Base-by-base conservation (phyloP, 2,888 invertebrate species). In the Limnephilus auricula region DNA sequence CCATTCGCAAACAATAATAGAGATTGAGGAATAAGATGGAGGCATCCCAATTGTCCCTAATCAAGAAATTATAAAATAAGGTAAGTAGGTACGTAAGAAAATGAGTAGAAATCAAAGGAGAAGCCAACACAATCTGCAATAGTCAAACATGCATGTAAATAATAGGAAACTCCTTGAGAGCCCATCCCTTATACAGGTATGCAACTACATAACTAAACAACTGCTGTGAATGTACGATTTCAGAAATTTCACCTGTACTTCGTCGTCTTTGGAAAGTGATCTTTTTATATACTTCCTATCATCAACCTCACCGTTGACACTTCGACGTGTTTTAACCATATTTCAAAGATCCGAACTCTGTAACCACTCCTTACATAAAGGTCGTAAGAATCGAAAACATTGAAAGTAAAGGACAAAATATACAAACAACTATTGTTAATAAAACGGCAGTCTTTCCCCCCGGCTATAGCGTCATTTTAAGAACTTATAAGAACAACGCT, bases 251-350 rank as follows among this genome's bases (percentile, higher is more conserved):
- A 96, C 95, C 96, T 96, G 96, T 94, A 95, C 96, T 93, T 95
- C 95, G 93, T 95, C 95, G 93, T 95, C 95, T 94, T 95, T 95
- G 94, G 95, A 95, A 94, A 94, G 95, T 94, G 95, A 95, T 95
- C 95, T 95, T 94, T 95, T 94, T 94, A 95, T 94, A 94, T 95
- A 95, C 95, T 95, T 95, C 94, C 95, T 94, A 79, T 96, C 96
- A 93, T 95, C 95, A 94, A 95, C 95, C 94, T 96, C 96, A 94
- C 95, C 96, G 94, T 95, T 95, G 94, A 95, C 96, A 90, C 96
- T 96, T 94, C 96, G 96, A 94, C 96, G 95, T 94, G 96, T 96
- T 95, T 96, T 96, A 95, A 96, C 96, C 96, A 96, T 96, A 32
- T 40, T 89, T 89, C 79, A 45, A 87, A 34, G 79, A 79, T 30